Base-by-base conservation (phyloP, 2,888 invertebrate genomes). In the Pammene fasciana region DNA sequence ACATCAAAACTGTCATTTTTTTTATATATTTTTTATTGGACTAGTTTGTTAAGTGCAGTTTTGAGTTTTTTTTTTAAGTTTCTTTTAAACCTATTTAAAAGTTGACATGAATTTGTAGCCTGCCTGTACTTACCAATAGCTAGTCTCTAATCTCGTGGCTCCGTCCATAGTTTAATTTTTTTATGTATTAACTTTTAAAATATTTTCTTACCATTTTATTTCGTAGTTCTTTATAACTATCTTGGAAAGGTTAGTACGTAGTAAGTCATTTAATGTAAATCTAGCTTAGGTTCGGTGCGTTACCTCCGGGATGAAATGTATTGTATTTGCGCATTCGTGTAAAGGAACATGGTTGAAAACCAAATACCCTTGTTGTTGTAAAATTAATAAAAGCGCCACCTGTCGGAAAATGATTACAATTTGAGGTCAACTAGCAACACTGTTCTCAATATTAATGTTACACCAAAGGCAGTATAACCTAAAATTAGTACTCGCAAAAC, bases 161-260 rank as follows among this genome's bases (percentile, higher is more conserved):
- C 81, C 82, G 81, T 82, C 82, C 82, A 73, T 80, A 78, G 78
- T 72, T 75, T 67, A 74, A 79, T 79, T 74, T 52, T 64, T 55
- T 46, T 59, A 64, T 48, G 60, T 64, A 60, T 65, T 65, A 65
- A 65, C 65, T 65, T 64, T 65, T 26, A 52, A 61, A 62, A 73
- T 75, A 72, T 75, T 74, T 70, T 70, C 76, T 76, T 72, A 57
- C 76, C 74, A 72, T 72, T 78, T 72, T 75, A 65, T 57, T 67
- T 56, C 60, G 48, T 67, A 48, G 59, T 64, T 45, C 59, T 65
- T 13, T 62, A 18, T 34, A 56, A 62, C n/a, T 60, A 45, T 68
- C 46, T 34, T 36, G 70, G 70, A 54, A 46, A 59, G 70, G 70
- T 70, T 70, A 70, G 70, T 65, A 52, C 14, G 59, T 68, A 68